Base-by-base conservation (phyloP, 2,888 invertebrate genomes). In the Dorcus hopei region DNA sequence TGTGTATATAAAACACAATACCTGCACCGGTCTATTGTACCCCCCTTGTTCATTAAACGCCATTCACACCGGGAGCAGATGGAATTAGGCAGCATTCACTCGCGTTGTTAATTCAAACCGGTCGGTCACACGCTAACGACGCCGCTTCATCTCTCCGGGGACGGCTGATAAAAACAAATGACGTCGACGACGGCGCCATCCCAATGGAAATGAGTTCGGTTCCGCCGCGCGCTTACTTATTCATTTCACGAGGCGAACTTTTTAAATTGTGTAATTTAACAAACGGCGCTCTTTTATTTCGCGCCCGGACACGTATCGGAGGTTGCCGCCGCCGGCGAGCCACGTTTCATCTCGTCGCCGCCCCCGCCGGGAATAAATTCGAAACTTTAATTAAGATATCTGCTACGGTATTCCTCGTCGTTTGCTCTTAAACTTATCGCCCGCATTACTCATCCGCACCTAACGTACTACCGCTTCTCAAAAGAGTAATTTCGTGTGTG, bases 351-450 rank as follows among this genome's bases (percentile, higher is more conserved):
- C 73, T 73, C 72, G 69, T 71, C 71, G 71, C 38, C 33, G 16
- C 33, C 43, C 60, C 48, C 56, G 39, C 42, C 71, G 76, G 73
- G 75, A 76, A 78, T 77, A 79, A 80, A 80, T 79, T 78, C 78
- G 78, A 76, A 75, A 79, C 71, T 79, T 80, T 80, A 80, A 80
- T 80, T 80, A 80, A 80, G 79, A 80, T 80, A 78, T 78, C 77
- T 77, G 77, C 72, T 33, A 33, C 26, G 26, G 26, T 33, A 33
- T 33, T 33, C 26, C 26, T 33, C 26, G 26, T 33, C 26, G 26
- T 33, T 33, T 33, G 26, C 26, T 33, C 6, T 33, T 33, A 33
- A 33, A 33, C 26, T 33, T 33, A 33, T 33, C 26, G 26, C 7
- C 26, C 26, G 26, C 26, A 33, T 33, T 33, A 33, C 6, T 33